Conservation (phyloP, 2,888 invertebrate species). For the Ormyrus labotus region DNA sequence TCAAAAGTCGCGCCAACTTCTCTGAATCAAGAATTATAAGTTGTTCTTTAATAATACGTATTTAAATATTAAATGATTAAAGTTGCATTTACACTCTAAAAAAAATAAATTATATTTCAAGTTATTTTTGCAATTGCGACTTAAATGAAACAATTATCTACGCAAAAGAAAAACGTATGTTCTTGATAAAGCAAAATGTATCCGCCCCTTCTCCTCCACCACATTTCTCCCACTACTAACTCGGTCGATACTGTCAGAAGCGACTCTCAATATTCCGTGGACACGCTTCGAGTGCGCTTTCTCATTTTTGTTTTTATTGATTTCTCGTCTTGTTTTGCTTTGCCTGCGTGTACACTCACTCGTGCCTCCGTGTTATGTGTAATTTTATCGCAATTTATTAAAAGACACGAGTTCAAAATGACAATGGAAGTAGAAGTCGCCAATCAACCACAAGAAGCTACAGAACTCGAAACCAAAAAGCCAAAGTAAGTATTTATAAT, state of each 20-base stretch:
- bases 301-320: constrained; percentile 49
- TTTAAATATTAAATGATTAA: no score
- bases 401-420: constrained; percentile 17
- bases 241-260: background rate
- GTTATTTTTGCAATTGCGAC: no score
- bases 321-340: constrained; percentile 47
- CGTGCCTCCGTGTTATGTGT: constrained; percentile 13
- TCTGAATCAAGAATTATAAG: no score
- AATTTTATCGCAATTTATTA: background rate
- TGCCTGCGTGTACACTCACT: constrained; percentile 15
- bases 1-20: no score
- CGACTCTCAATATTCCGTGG: background rate
- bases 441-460: constrained; percentile 26
- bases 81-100: no score
- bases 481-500: constrained; percentile 32
- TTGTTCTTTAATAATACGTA: no score
- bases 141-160: no score
- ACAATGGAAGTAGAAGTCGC: constrained; percentile 45
- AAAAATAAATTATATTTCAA: no score
- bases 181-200: no score
- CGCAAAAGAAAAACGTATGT: no score
- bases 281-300: constrained; percentile 3
- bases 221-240: background rate
- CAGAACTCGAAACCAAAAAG: constrained; percentile 41
- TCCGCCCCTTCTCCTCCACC: background rate